Percentiles rank a stretch among this genome's conserved stretches.
phyloP scores from a whole-genome alignment of 2,888 invertebrate species.

The Nasonovia ribisnigri region DNA sequence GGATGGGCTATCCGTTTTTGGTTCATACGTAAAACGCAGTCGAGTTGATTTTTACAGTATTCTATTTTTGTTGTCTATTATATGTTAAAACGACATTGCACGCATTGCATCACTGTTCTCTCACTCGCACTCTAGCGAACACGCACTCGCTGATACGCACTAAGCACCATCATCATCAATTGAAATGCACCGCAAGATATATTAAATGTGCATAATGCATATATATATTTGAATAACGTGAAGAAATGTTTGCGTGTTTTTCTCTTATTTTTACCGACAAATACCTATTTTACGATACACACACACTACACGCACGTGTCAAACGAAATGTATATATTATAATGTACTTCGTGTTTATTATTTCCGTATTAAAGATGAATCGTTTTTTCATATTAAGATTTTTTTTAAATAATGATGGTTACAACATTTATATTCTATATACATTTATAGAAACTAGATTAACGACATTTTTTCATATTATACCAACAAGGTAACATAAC shows the following conservation, averaged over 20 bases:
- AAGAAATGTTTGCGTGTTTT: background rate
- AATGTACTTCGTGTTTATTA: background rate
- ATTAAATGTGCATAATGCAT: conserved; percentile 11
- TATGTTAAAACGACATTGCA: conserved; percentile 11
- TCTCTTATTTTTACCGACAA: conserved; percentile 4
- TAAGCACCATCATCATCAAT: background rate
- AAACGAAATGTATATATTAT: background rate
- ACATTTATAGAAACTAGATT: background rate
- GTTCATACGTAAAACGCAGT: background rate
- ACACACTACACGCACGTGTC: background rate
- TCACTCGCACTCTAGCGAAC: background rate
- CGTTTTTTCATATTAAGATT: background rate
- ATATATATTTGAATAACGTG: background rate
- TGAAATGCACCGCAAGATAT: conserved; percentile 12
- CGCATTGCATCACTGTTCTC: conserved; percentile 17
- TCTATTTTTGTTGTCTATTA: conserved; percentile 36
- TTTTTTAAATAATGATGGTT: background rate
- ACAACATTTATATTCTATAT: background rate
- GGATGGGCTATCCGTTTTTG: background rate
- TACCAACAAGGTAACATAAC: background rate
- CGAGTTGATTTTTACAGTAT: conserved; percentile 10
- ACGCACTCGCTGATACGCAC: background rate
- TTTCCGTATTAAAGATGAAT: background rate
- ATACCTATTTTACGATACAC: background rate
- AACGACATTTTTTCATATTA: background rate